A percentile compares a stretch with the other conserved stretches of the same genome.
Evolutionary conservation across 2,888 invertebrate species (phyloP).

Genomic region (Zhengitettix transpicula): DNA sequence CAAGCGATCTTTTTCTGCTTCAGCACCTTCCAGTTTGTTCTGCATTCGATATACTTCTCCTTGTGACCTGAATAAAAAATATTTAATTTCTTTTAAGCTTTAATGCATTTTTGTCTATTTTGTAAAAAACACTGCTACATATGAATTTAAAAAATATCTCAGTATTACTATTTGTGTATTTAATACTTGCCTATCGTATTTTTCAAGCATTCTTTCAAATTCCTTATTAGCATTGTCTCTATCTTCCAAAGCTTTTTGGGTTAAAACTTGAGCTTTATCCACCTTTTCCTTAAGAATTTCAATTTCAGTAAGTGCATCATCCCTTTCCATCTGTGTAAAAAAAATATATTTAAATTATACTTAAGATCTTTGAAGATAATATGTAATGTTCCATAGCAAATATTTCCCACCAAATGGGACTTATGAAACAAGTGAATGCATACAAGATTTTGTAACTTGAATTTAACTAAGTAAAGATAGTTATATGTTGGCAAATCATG

Average conservation of each 20-base stretch:
- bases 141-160: too few relatives aligned
- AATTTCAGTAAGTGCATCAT: slow-evolving; percentile 69
- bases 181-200: slow-evolving; percentile 56
- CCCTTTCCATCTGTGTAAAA: slow-evolving; percentile 61
- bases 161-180: too few relatives aligned
- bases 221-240: slow-evolving; percentile 78
- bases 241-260: slow-evolving; percentile 74
- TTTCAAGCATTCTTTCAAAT: slow-evolving; percentile 81
- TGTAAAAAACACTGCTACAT: too few relatives aligned
- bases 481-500: background rate
- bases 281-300: slow-evolving; percentile 78
- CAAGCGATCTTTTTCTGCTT: slow-evolving; percentile 73
- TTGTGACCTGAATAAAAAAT: slow-evolving; percentile 49
- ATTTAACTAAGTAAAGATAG: background rate
- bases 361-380: background rate
- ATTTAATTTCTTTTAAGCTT: background rate
- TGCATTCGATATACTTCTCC: slow-evolving; percentile 79
- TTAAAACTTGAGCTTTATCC: slow-evolving; percentile 67
- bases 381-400: too few relatives aligned
- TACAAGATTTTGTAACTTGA: too few relatives aligned
- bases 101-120: too few relatives aligned
- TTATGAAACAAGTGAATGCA: too few relatives aligned
- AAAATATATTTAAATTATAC: background rate
- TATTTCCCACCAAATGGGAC: too few relatives aligned
- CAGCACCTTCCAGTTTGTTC: slow-evolving; percentile 71